Evolutionary conservation across 2,888 invertebrate species (phyloP).

Genomic region (Thecocarcelia acutangulata): DNA sequence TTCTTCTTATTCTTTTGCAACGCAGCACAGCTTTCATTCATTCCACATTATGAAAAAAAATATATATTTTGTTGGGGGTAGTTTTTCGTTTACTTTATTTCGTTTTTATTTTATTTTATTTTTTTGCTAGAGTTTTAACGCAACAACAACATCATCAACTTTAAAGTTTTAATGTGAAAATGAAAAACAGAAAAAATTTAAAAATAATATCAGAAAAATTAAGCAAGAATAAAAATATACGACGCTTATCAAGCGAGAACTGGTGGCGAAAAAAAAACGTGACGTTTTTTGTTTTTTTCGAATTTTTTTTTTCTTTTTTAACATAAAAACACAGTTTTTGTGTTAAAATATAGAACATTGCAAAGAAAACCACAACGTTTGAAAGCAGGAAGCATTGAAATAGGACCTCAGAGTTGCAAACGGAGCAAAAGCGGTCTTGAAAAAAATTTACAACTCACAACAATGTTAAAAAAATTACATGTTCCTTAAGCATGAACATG

Average conservation of each 20-base stretch:
- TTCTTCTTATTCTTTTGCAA: too few relatives aligned
- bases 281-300: slow-evolving; percentile 27
- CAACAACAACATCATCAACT: slow-evolving; percentile 63
- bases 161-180: slow-evolving; percentile 58
- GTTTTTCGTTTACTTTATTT: slow-evolving; percentile 42
- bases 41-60: slow-evolving; percentile 34
- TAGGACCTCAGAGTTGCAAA: slow-evolving; percentile 47
- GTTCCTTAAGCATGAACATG: slow-evolving; percentile 27
- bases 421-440: slow-evolving; percentile 21
- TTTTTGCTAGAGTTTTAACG: slow-evolving; percentile 45
- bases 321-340: slow-evolving; percentile 61
- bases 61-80: slow-evolving; percentile 36
- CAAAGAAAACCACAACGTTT: slow-evolving; percentile 37
- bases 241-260: slow-evolving; percentile 45
- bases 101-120: slow-evolving; percentile 26
- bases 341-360: slow-evolving; percentile 15
- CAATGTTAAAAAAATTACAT: neutral
- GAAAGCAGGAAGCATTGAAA: slow-evolving; percentile 60
- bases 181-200: slow-evolving; percentile 48
- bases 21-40: too few relatives aligned
- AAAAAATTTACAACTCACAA: neutral
- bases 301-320: slow-evolving; percentile 14
- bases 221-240: slow-evolving; percentile 49
- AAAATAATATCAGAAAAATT: slow-evolving; percentile 43
- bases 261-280: slow-evolving; percentile 41